These are phyloP conservation scores for Hormaphis cornu DNA, from an alignment of 1,140 invertebrate species.

Conservation along the genomic window DNA sequence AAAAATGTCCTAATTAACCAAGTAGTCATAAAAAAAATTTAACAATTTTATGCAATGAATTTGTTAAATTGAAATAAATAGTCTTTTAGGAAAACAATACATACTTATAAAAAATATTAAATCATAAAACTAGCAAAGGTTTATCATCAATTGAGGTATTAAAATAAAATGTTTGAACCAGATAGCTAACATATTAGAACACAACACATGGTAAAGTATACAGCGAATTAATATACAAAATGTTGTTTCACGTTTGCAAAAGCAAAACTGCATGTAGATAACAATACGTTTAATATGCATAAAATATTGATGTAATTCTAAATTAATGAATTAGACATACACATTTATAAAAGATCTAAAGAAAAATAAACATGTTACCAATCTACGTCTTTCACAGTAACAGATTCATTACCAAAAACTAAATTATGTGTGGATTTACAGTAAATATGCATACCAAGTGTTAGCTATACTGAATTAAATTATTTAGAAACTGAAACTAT, in stretches of 20 bases:
- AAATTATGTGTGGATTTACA: background rate
- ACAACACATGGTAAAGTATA: slow-evolving; percentile 12
- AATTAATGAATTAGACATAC: too few species aligned
- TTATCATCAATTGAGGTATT: background rate
- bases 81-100: slow-evolving; percentile 10
- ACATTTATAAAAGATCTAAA: background rate
- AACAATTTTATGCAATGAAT: background rate
- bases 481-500: slow-evolving; percentile 4
- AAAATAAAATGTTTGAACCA: background rate
- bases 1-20: slow-evolving; percentile 17
- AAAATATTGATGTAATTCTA: background rate
- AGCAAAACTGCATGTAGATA: background rate
- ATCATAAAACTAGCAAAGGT: slow-evolving; percentile 11
- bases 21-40: background rate
- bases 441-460: slow-evolving; percentile 1
- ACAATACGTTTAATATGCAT: background rate
- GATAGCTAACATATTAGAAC: slow-evolving; percentile 17
- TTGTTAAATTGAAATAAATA: slow-evolving; percentile 14
- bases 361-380: background rate
- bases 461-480: slow-evolving; percentile 11
- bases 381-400: background rate
- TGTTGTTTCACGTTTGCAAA: background rate
- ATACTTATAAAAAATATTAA: slow-evolving; percentile 26
- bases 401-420: background rate
- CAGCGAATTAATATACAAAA: background rate